Evolutionary conservation across 2,888 invertebrate genomes (phyloP), one percentile per base, ranked within the genome.

Genomic region (Luperina nickerlii): DNA sequence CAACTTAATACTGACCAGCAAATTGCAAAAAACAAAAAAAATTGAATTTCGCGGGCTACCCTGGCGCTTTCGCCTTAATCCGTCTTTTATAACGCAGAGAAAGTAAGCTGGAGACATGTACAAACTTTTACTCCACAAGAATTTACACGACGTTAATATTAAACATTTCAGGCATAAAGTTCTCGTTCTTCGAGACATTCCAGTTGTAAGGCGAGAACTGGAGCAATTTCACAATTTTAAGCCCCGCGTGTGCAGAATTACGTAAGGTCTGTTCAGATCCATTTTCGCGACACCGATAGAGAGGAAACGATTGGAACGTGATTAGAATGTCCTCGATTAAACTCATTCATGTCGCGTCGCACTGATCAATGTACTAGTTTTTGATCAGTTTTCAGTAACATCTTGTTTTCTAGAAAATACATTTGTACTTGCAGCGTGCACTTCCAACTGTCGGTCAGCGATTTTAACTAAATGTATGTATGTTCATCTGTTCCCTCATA

Each of bases 231-330:
- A 82, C 73, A 79, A 86, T 79, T 75, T 81, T 75, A 38, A 74
- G 62, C 63, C 51, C 63, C 76, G 63, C 71, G 76, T 75, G 74
- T 70, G 63, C 70, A 60, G 72, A 76, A 82, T 87, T 78, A 87
- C 72, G 67, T 78, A 72, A 83, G 66, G 48, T 74, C 27, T 63
- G n/a, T 51, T 72, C 57, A 13, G 70, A 67, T 80, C n/a, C 69
- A 78, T 83, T 87, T 79, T 24, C 69, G 51, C 67, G 73, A 74
- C 68, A 75, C 68, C 32, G 79, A 82, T 79, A 79, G 79, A 85
- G 71, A 78, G 60, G 68, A 80, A 77, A 77, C 78, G 73, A 79
- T 78, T 54, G 62, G 68, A 67, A 87, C 81, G 85, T 87, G 83
- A 60, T 75, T 24, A 69, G 71, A 83, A 81, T 85, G 32, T 76